Conservation (phyloP, 1,140 invertebrate genomes). For the Drosophila equinoxialis region DNA sequence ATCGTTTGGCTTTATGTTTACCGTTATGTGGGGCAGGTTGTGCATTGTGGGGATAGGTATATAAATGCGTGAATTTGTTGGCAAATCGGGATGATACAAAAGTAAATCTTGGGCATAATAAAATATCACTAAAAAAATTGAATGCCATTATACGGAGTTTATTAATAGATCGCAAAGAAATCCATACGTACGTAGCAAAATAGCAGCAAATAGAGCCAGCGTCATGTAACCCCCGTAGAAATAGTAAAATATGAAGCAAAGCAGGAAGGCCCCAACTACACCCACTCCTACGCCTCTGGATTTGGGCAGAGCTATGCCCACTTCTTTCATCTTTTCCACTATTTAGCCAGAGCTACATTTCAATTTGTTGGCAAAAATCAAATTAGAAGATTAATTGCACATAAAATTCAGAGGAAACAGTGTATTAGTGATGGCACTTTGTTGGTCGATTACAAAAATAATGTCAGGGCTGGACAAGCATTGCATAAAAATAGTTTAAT, state of each 20-base stretch:
- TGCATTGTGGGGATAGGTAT: conserved; percentile 92
- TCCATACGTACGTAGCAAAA: conserved; percentile 86
- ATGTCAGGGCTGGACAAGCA: background rate
- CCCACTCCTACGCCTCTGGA: conserved; percentile 70
- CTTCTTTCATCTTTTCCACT: conserved; percentile 67
- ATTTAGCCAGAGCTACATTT: conserved; percentile 53
- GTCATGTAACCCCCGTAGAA: conserved; percentile 90
- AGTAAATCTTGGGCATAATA: conserved; percentile 94
- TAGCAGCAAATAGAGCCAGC: conserved; percentile 87
- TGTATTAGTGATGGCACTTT: background rate
- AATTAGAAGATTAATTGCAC: conserved; percentile 35
- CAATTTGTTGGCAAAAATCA: conserved; percentile 11
- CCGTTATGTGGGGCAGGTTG: conserved; percentile 89
- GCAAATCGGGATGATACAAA: conserved; percentile 94
- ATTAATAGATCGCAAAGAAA: background rate
- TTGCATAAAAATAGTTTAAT: no score
- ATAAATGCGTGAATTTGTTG: conserved; percentile 92
- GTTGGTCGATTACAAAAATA: background rate
- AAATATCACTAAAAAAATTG: conserved; percentile 86
- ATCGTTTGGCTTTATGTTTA: conserved; percentile 91
- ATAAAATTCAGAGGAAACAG: conserved; percentile 5
- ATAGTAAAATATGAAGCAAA: conserved; percentile 89
- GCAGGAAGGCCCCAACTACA: conserved; percentile 55
- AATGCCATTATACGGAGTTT: background rate
- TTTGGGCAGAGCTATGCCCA: conserved; percentile 71